A percentile compares a stretch with the other conserved stretches of the same genome.
Evolutionary conservation across 2,888 invertebrate species (phyloP).

Genomic region (Conus canariensis): DNA sequence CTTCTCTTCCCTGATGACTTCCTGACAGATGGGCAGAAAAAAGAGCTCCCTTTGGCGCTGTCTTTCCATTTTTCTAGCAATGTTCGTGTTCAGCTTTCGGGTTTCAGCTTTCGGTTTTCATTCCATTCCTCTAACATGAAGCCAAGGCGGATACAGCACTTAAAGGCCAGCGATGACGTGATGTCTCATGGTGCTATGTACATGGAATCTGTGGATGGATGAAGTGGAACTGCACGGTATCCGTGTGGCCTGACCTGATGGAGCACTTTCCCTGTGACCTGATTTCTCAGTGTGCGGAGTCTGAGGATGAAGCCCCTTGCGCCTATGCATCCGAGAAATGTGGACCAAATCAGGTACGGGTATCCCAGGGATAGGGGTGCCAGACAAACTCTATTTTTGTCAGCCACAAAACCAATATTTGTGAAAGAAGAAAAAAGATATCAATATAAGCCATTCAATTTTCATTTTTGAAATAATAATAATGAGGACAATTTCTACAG

Average conservation of each 20-base stretch:
- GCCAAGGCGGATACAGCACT: background rate
- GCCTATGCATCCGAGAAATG: background rate
- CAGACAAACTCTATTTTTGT: too few species aligned
- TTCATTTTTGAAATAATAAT: too few species aligned
- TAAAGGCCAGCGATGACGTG: background rate
- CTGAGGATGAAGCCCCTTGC: conserved; percentile 5
- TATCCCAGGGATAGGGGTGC: background rate
- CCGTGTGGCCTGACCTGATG: background rate
- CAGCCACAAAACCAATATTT: too few species aligned
- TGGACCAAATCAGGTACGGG: background rate
- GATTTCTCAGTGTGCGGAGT: background rate
- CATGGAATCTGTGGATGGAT: too few species aligned
- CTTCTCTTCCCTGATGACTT: background rate
- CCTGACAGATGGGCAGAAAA: background rate
- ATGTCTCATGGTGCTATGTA: too few species aligned
- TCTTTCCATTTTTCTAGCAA: background rate
- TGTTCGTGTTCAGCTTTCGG: background rate
- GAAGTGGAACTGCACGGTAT: background rate
- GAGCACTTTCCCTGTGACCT: conserved; percentile 24
- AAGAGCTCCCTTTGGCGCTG: background rate
- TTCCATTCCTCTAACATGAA: background rate
- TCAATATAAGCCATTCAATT: too few species aligned
- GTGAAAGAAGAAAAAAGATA: too few species aligned
- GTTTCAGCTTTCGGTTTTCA: background rate
- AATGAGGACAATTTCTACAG: too few species aligned